phyloP scores from a whole-genome alignment of 1,140 invertebrate species.

The Homalodisca vitripennis region DNA sequence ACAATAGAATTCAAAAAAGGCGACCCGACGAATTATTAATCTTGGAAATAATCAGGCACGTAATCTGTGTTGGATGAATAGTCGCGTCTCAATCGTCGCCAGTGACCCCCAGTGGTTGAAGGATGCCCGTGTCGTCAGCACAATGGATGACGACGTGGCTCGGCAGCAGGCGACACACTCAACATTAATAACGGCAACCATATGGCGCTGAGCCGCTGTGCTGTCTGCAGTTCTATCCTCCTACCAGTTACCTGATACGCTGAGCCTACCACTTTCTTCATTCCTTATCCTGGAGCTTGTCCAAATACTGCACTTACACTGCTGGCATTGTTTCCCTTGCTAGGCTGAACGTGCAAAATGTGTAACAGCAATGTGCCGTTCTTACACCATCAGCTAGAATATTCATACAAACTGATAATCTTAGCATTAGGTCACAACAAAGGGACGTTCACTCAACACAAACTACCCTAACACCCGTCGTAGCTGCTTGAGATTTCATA shows the following conservation, averaged over 20 bases:
- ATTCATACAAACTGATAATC: no score
- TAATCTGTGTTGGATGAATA: slow-evolving; percentile 10
- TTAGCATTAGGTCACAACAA: no score
- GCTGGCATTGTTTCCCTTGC: background rate
- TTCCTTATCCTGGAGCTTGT: background rate
- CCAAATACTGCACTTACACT: background rate
- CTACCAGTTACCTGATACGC: background rate
- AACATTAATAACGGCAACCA: slow-evolving; percentile 19
- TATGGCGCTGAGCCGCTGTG: slow-evolving; percentile 9
- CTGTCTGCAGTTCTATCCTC: background rate
- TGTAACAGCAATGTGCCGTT: no score
- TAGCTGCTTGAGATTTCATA: no score
- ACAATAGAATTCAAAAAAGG: slow-evolving; percentile 26
- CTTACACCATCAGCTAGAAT: no score
- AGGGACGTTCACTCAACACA: no score
- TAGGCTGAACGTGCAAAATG: no score
- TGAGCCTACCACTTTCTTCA: background rate
- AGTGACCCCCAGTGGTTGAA: background rate
- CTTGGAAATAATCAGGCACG: slow-evolving; percentile 23
- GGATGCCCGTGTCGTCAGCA: background rate
- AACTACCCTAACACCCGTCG: no score
- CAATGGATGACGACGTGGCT: background rate
- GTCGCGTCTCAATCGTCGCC: slow-evolving; percentile 20
- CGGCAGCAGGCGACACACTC: background rate
- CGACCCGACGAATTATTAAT: slow-evolving; percentile 23